phyloP scores from a whole-genome alignment of 2,888 invertebrate species.

The Rutpela maculata region DNA sequence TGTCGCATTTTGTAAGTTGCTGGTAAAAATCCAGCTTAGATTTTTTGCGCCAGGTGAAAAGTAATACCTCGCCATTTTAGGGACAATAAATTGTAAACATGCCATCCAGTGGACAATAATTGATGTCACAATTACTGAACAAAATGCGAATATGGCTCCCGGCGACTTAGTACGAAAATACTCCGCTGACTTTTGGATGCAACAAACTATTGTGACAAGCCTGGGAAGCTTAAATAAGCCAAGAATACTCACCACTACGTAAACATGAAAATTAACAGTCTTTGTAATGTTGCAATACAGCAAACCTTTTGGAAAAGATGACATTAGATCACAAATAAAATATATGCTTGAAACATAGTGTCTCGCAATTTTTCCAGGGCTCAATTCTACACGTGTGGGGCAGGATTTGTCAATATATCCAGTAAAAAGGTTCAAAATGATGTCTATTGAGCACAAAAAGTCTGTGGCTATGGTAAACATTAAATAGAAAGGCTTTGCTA shows the following conservation, averaged over 20 bases:
- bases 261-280: background rate
- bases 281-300: background rate
- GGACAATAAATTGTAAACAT: constrained; percentile 42
- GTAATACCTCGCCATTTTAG: no score
- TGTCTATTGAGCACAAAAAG: constrained; percentile 32
- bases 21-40: constrained; percentile 22
- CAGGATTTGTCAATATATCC: constrained; percentile 3
- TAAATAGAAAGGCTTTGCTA: no score
- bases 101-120: constrained; percentile 24
- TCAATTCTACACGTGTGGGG: no score
- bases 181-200: background rate
- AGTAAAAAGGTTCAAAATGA: constrained; percentile 33
- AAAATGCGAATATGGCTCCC: background rate
- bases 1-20: background rate
- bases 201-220: background rate
- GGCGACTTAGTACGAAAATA: background rate
- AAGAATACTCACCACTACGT: background rate
- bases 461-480: constrained; percentile 12
- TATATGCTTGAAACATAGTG: background rate
- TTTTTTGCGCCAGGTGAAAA: no score
- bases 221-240: constrained; percentile 7
- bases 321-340: constrained; percentile 5
- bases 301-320: background rate
- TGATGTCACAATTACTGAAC: background rate
- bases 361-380: background rate